These are phyloP conservation scores for Mesocentrotus franciscanus DNA, from an alignment of 53 echinoderm and acorn worm species.

Conservation along the genomic window DNA sequence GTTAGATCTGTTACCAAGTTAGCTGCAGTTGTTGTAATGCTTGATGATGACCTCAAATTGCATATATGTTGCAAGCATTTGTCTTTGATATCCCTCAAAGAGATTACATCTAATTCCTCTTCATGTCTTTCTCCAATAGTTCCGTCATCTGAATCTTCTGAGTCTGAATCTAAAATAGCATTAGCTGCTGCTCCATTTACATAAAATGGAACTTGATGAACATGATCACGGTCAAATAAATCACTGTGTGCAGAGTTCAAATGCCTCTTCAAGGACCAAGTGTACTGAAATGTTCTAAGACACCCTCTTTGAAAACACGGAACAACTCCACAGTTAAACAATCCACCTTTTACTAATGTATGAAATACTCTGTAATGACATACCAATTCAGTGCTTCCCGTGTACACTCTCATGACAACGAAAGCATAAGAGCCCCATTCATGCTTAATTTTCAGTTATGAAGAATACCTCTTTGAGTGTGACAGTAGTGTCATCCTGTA, in stretches of 20 bases:
- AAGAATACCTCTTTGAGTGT: slow-evolving; percentile 43
- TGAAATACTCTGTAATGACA: slow-evolving; percentile 52
- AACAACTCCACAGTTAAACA: slow-evolving; percentile 52
- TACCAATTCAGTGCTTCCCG: slow-evolving; percentile 52
- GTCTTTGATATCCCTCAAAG: slow-evolving; percentile 35
- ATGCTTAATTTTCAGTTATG: slow-evolving; percentile 43
- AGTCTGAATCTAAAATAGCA: slow-evolving; percentile 52
- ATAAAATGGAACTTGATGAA: slow-evolving; percentile 51
- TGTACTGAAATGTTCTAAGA: slow-evolving; percentile 52
- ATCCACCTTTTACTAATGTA: slow-evolving; percentile 49
- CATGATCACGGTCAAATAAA: slow-evolving; percentile 51
- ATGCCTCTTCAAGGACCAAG: slow-evolving; percentile 50
- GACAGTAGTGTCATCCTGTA: slow-evolving; percentile 40
- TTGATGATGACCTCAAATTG: slow-evolving; percentile 39
- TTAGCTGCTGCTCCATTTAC: slow-evolving; percentile 25
- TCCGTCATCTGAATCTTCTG: slow-evolving; percentile 51
- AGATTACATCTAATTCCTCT: slow-evolving; percentile 54
- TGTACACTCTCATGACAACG: slow-evolving; percentile 49
- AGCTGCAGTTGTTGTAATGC: slow-evolving; percentile 57
- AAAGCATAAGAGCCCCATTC: slow-evolving; percentile 54
- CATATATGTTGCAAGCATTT: slow-evolving; percentile 51
- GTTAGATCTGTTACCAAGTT: slow-evolving; percentile 45
- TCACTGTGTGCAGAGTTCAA: slow-evolving; percentile 47
- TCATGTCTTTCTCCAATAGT: slow-evolving; percentile 34
- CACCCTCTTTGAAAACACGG: slow-evolving; percentile 47